Percentiles rank a stretch among this genome's conserved stretches.
Evolutionary conservation across 1,140 invertebrate genomes (phyloP).

Genomic region (Lutraria rhynchaena): DNA sequence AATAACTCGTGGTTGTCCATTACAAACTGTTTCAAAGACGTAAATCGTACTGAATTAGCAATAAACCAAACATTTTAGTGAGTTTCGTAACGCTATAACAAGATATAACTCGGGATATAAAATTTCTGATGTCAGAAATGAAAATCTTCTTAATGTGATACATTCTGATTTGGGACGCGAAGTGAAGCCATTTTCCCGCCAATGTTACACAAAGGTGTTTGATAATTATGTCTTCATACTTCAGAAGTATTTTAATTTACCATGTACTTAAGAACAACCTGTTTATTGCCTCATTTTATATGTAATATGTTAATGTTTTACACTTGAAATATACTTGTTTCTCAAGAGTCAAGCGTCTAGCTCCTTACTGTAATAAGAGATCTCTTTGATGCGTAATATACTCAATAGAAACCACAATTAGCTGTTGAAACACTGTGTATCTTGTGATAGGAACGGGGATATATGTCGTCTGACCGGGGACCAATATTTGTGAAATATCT

Average conservation of each 20-base stretch:
- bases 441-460: slow-evolving; percentile 33
- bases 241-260: slow-evolving; percentile 29
- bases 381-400: slow-evolving; percentile 52
- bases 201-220: slow-evolving; percentile 30
- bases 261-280: slow-evolving; percentile 44
- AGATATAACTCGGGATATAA: too few relatives aligned
- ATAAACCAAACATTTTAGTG: too few relatives aligned
- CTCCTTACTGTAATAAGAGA: slow-evolving; percentile 3
- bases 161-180: too few relatives aligned
- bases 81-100: too few relatives aligned
- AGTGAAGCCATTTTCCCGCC: neutral
- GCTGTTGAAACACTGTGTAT: slow-evolving; percentile 31
- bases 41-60: too few relatives aligned
- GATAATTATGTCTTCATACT: slow-evolving; percentile 21
- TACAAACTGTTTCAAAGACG: too few relatives aligned
- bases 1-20: too few relatives aligned
- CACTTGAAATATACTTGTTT: slow-evolving; percentile 46
- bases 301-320: slow-evolving; percentile 28
- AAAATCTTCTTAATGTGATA: too few relatives aligned
- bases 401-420: slow-evolving; percentile 37
- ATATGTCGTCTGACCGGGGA: slow-evolving; percentile 30
- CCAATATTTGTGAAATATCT: slow-evolving; percentile 58
- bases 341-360: slow-evolving; percentile 41
- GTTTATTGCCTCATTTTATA: slow-evolving; percentile 44
- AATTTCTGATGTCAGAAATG: too few relatives aligned